Evolutionary conservation across 1,140 invertebrate genomes (phyloP), one percentile per base, ranked within the genome.

Genomic region (Drosophila teissieri): DNA sequence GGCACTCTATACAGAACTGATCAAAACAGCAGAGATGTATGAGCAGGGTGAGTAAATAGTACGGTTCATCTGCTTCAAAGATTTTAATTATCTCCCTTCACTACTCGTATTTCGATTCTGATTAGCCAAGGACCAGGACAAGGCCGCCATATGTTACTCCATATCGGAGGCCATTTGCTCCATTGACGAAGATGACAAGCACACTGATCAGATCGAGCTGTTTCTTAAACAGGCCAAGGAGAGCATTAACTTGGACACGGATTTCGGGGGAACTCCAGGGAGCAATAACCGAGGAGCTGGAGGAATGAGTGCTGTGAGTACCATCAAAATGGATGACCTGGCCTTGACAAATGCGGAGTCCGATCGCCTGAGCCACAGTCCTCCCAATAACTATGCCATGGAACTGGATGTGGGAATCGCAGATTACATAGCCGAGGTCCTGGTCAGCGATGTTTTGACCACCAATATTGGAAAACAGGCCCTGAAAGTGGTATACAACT

Each of bases 111-210:
- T 19, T 19, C 6, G 8, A 7, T 11, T 34, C 3, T 58, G 49
- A 46, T 5, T 58, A 82, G 83, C 57, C 3, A 83, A 83, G 24
- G 74, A 80, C 15, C 65, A 74, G 3, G 69, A 73, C 4, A 92
- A 86, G 60, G 84, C 70, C 49, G 92, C 77, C 73, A 93, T 63
- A 82, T 94, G 91, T 3, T 92, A 94, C 14, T 94, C 95, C 0
- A 91, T 96, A 1, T 95, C 95, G 0, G 96, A 97, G 91, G 95
- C 95, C 0, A 93, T 97, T 11, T 97, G 96, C 78, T 95, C 94
- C n/a, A 95, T 96, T 34, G 95, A 96, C 80, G 95, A 96, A 73
- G 95, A 96, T 48, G 94, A 96, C 76, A 96, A 96, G 74, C 95
- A 96, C 62, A 95, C 95, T 0, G 93, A 94, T 53, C 94, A 96